Base-by-base conservation (phyloP, 2,113 vertebrate species). In the Vimba vimba region DNA sequence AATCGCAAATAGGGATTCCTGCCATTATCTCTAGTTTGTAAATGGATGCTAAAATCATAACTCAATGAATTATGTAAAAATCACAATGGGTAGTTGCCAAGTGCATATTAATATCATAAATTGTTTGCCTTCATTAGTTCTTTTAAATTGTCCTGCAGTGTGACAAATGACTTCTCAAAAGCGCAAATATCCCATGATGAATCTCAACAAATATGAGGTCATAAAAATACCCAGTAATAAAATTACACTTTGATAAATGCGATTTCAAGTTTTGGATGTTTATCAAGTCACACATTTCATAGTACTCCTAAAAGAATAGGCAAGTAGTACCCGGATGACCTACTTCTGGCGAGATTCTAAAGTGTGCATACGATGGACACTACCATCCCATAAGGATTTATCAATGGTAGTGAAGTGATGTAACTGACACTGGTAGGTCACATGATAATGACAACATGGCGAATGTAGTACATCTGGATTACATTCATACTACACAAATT, bases 31-130 rank as follows among this genome's bases (percentile, higher is more conserved):
- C 15, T 50, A 55, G 15, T 77, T 55, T 55, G 50, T 55, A 77
- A 55, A 55, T 4, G 2, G 52, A 30, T 30, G 25, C 50, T 2
- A 4, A 52, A 77, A 7, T 21, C 50, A 55, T 55, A 55, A 19
- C 55, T 77, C 50, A 55, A 47, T 55, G 2, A 77, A 55, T 77
- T 77, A 77, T 77, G 50, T 77, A 55, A 77, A 76, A 77, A 77
- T 55, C 75, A 52, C 75, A 77, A 55, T 77, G 75, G 75, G 75
- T 52, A 52, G 47, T 10, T 55, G 75, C 17, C 75, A 77, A 55
- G 33, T 15, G 25, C 47, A 19, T 33, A 55, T 55, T 77, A 77
- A 77, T 33, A 55, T 55, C 47, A 77, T 27, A 13, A 10, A 25
- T 50, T 47, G 4, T 77, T 77, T 77, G 75, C 27, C 25, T 77